Base-by-base conservation (phyloP, 2,113 vertebrate species). In the Upupa epops region DNA sequence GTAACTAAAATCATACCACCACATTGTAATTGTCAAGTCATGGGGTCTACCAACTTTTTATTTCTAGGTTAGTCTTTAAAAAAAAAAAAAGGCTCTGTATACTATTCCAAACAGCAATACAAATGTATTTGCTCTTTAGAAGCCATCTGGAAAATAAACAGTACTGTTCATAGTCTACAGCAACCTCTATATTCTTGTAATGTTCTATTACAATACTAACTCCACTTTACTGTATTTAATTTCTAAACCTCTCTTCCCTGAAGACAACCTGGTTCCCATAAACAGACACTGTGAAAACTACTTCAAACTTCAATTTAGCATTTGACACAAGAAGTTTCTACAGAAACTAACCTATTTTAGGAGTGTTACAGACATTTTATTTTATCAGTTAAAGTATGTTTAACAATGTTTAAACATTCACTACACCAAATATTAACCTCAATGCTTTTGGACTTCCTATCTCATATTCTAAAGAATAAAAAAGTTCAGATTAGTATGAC, bases 71-170 rank as follows among this genome's bases (percentile, higher is more conserved):
- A 45, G 80, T 58, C 85, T 85, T 86, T 72, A 31, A 71, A 80
- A 51, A 91, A 80, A 73, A 59, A 45, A 94, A 77, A 93, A 86
- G 77, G 46, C 84, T 63, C 88, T 52, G 94, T 94, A 95, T 91
- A 90, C 89, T 92, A 78, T 93, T 77, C 72, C 10, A 26, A 93
- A 92, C 54, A 92, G 72, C 65, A 88, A 77, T 68, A 92, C 79
- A 95, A 92, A 93, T 80, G 77, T 70, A 92, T 91, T 93, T 86
- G 54, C 83, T 88, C 79, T 91, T 88, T 81, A 96, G 66, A 92
- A 92, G 81, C 94, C 81, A 92, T 86, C 95, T 96, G 78, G 92
- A 96, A 96, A 95, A 88, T 54, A 61, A 96, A 94, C 77, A 90
- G 71, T 52, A 92, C 76, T 95, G 86, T 95, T 93, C 84, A 74